A percentile compares a stretch with the other conserved stretches of the same genome.
phyloP scores from a whole-genome alignment of 2,113 vertebrate genomes.

The Pygathrix nemaeus region DNA sequence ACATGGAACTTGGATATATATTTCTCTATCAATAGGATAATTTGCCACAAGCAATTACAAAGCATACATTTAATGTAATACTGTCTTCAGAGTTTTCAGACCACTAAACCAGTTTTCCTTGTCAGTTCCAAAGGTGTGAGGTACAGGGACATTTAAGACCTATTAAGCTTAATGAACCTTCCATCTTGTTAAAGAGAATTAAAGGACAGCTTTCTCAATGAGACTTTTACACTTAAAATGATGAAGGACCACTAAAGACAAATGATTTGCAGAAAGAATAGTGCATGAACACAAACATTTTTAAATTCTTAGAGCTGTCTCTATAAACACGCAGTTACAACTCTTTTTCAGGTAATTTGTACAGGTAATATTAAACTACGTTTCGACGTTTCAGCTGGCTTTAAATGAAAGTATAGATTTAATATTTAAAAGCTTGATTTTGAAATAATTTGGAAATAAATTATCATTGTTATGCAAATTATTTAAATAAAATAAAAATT shows the following conservation, averaged over 20 bases:
- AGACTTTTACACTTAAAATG: slow-evolving; percentile 55
- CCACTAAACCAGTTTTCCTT: slow-evolving; percentile 16
- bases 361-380: neutral
- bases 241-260: slow-evolving; percentile 50
- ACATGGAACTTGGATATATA: slow-evolving; percentile 26
- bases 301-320: slow-evolving; percentile 9
- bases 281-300: neutral
- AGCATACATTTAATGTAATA: slow-evolving; percentile 43
- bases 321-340: neutral
- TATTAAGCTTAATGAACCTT: slow-evolving; percentile 64
- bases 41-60: slow-evolving; percentile 65
- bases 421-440: neutral
- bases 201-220: slow-evolving; percentile 47
- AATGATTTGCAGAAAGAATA: neutral
- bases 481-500: neutral
- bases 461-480: neutral
- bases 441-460: neutral
- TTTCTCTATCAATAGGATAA: slow-evolving; percentile 65
- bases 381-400: neutral
- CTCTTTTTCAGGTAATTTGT: slow-evolving; percentile 33
- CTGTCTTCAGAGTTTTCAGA: slow-evolving; percentile 29
- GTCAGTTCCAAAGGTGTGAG: slow-evolving; percentile 49
- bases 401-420: neutral
- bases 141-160: slow-evolving; percentile 46
- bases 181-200: slow-evolving; percentile 61